These are phyloP conservation scores for Neogobius melanostomus DNA, from an alignment of 2,113 vertebrate species.

Conservation along the genomic window DNA sequence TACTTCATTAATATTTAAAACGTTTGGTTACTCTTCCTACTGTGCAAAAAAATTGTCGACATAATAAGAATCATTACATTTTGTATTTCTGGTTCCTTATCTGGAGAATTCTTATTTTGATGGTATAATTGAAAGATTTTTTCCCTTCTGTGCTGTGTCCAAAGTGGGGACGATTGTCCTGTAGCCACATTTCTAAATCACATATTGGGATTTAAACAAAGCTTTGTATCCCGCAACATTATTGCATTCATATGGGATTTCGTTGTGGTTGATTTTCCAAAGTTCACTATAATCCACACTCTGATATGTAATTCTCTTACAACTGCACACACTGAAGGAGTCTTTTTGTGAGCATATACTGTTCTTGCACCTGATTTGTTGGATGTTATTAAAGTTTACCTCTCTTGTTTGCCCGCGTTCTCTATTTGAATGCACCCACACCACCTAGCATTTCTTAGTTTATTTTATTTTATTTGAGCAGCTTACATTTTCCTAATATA, in stretches of 20 bases:
- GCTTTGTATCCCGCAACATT: constrained; percentile 2
- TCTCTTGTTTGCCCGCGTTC: constrained; percentile 51
- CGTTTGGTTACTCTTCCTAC: too few species aligned
- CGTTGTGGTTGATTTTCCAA: neutral
- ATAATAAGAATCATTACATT: too few species aligned
- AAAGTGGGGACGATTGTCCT: neutral
- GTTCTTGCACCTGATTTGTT: constrained; percentile 49
- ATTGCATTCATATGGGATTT: constrained; percentile 22
- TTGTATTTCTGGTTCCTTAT: too few species aligned
- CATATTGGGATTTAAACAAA: neutral
- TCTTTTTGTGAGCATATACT: constrained; percentile 33
- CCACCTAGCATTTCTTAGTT: neutral
- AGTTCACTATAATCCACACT: constrained; percentile 17
- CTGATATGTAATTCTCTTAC: constrained; percentile 34
- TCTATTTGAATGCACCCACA: too few species aligned
- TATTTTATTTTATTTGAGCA: too few species aligned
- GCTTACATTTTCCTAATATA: too few species aligned
- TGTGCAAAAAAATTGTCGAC: too few species aligned
- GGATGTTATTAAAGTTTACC: constrained; percentile 50
- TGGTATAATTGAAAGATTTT: too few species aligned
- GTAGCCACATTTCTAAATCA: neutral
- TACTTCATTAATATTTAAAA: too few species aligned
- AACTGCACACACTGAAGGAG: constrained; percentile 30
- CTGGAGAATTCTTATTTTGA: too few species aligned
- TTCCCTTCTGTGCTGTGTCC: too few species aligned